These are phyloP conservation scores for Sarcophaga variegata DNA, from an alignment of 2,888 invertebrate genomes.

Conservation along the genomic window DNA sequence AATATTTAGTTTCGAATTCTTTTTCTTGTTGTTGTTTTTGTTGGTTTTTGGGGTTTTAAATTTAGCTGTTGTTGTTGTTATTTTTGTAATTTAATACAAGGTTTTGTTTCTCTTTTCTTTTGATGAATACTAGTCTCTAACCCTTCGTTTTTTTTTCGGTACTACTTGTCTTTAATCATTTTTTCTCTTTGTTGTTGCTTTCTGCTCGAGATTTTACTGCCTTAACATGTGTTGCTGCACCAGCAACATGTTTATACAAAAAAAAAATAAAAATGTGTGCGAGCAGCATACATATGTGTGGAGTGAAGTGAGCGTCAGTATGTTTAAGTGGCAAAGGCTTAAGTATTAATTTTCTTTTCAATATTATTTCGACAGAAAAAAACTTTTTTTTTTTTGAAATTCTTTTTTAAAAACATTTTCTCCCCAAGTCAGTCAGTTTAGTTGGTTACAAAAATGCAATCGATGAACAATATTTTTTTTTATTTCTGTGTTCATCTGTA, in stretches of 20 bases:
- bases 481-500: too few species aligned
- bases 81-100: slow-evolving; percentile 64
- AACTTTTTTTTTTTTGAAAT: slow-evolving; percentile 18
- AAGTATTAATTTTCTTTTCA: slow-evolving; percentile 62
- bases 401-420: slow-evolving; percentile 46
- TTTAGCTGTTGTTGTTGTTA: slow-evolving; percentile 16
- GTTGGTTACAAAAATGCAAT: not conserved
- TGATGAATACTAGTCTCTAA: slow-evolving; percentile 3
- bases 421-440: slow-evolving; percentile 29
- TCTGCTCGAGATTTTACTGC: not conserved
- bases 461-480: not conserved
- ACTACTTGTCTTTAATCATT: slow-evolving; percentile 66
- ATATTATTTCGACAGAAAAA: slow-evolving; percentile 10
- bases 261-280: too few species aligned
- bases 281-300: too few species aligned
- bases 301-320: not conserved
- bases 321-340: slow-evolving; percentile 33
- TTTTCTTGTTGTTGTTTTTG: slow-evolving; percentile 5
- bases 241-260: not conserved
- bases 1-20: slow-evolving; percentile 36
- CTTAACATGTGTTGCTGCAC: not conserved
- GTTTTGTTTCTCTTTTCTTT: slow-evolving; percentile 19
- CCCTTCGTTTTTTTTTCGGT: slow-evolving; percentile 56
- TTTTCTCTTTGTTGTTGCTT: not conserved
- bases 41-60: not conserved